Evolutionary conservation across 2,888 invertebrate genomes (phyloP), one percentile per base, ranked within the genome.

Genomic region (Zele albiditarsus): DNA sequence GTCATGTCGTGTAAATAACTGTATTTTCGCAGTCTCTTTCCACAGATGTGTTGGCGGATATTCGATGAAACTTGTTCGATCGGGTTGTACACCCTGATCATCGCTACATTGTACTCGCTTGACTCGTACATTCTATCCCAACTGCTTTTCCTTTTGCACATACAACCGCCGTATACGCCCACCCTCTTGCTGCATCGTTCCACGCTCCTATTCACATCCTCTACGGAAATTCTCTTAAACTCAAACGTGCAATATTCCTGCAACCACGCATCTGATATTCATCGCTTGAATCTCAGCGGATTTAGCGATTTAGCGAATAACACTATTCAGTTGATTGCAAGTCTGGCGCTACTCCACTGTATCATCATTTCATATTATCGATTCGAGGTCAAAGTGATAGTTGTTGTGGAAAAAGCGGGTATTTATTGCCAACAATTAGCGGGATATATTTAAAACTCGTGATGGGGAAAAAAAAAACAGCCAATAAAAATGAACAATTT

Each of bases 1-100:
- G 65, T 65, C 65, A 71, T 71, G 46, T 33, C 66, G 27, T 58
- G 67, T 71, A 71, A 71, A 75, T 75, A 71, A 71, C 70, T 20
- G 58, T 58, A 53, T 60, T 67, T n/a, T 58, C 6, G 58, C 60
- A 23, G 60, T 20, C 49, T 66, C 46, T 60, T 68, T 25, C 28
- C 28, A 42, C 20, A 28, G 42, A 42, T 20, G 42, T 38, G 60
- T 62, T 71, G 60, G 25, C 60, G 63, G 63, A 63, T 63, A 63
- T 63, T 31, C 63, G 23, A 63, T n/a, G 8, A 53, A 63, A 63
- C 38, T 63, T 20, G 31, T 38, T 63, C 38, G n/a, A 53, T 53
- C 53, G 53, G 8, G 20, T 20, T 53, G 20, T n/a, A 53, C 20
- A 31, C 63, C 12, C 33, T 33, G 63, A 63, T 63, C 38, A 63